These are phyloP conservation scores for Arizona elegans DNA, from an alignment of 2,113 vertebrate species.

Conservation along the genomic window DNA sequence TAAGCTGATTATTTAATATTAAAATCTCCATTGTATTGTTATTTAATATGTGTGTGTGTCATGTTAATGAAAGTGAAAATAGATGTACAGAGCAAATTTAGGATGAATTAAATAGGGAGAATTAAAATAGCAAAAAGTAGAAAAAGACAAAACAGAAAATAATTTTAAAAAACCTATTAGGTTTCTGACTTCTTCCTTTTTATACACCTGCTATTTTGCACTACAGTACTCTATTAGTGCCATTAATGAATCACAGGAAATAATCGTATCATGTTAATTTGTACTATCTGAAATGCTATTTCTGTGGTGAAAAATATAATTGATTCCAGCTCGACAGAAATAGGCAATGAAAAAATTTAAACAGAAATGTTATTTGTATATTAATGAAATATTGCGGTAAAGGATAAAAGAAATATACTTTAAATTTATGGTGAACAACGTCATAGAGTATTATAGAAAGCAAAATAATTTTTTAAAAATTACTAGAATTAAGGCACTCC, in stretches of 20 bases:
- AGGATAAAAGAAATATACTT: background rate
- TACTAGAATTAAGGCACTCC: background rate
- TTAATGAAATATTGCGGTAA: background rate
- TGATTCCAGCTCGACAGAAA: background rate
- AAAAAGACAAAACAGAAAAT: background rate
- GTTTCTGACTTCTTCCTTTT: background rate
- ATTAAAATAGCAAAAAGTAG: background rate
- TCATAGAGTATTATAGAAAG: background rate
- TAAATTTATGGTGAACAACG: background rate
- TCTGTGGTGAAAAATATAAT: background rate
- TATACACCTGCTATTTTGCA: background rate
- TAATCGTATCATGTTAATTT: background rate
- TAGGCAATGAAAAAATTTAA: background rate
- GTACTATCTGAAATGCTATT: background rate
- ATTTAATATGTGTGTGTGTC: background rate
- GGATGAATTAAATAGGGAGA: background rate
- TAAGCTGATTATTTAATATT: background rate
- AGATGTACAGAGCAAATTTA: background rate
- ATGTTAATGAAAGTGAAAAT: background rate
- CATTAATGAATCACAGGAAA: background rate
- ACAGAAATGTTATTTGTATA: background rate
- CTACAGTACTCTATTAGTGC: background rate
- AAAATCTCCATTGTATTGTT: background rate
- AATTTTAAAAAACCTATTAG: background rate
- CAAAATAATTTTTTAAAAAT: background rate